Conservation (phyloP, 2,113 vertebrate species). For the Thunnus maccoyii region DNA sequence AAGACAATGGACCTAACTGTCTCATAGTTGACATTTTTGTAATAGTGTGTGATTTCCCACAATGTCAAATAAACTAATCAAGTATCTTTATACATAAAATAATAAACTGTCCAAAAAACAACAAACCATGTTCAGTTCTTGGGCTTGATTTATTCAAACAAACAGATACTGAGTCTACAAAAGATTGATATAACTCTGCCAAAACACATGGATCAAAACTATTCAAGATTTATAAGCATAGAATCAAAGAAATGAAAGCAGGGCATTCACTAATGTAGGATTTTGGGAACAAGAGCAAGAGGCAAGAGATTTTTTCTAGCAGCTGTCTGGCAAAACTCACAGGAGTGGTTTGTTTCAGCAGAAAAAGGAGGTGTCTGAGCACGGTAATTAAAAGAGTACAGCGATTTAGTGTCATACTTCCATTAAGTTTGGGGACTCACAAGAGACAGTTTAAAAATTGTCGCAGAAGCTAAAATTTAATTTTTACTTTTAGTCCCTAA, state of each 20-base stretch:
- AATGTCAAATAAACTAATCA: constrained; percentile 13
- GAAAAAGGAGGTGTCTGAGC: constrained; percentile 4
- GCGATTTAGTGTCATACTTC: not conserved
- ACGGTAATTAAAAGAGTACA: not conserved
- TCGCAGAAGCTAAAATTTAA: not conserved
- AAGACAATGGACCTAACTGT: constrained; percentile 14
- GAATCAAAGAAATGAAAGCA: not conserved
- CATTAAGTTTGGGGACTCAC: not conserved
- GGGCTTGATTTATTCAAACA: not conserved
- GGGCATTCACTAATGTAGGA: not conserved
- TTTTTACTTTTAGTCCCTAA: not conserved
- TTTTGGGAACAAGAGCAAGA: not conserved
- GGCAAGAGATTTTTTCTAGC: not conserved
- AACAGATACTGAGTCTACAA: not conserved
- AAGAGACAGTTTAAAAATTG: not conserved
- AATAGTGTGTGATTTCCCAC: not conserved
- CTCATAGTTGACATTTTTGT: constrained; percentile 32
- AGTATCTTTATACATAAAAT: not conserved
- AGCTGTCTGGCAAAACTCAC: constrained; percentile 19
- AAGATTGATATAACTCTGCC: not conserved
- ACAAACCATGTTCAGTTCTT: no score
- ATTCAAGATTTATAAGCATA: not conserved
- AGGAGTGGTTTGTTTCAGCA: constrained; percentile 18
- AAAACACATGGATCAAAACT: not conserved
- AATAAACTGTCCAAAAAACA: not conserved